Evolutionary conservation across 2,888 invertebrate species (phyloP), one percentile per base, ranked within the genome.

Genomic region (Drosophila sordidula): DNA sequence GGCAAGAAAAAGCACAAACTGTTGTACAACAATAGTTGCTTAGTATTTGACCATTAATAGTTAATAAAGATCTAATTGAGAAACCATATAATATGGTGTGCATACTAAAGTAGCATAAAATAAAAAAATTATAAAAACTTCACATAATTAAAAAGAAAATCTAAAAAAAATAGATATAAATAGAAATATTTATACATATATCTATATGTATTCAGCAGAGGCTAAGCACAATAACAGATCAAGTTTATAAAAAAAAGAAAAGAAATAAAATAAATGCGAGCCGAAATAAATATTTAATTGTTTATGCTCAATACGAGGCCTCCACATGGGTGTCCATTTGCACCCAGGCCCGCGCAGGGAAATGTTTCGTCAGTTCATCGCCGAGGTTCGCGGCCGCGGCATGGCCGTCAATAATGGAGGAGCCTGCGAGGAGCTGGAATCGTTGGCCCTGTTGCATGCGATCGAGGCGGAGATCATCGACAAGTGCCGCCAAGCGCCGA

Each of bases 1-100:
- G 16, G 0, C 0, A 26, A 45, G 9, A 44, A 5, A 22, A 51
- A 12, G 12, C 34, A 34, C 34, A 9, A 52, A 54, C 59, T 70
- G 56, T 76, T 76, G 70, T 74, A 54, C 29, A 44, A 70, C 57
- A 70, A 76, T 50, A 74, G 71, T 74, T 74, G 72, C 59, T 45
- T 54, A 54, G 44, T 49, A 63, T 69, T 75, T 52, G 44, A 32
- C 18, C 38, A 61, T 45, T 56, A 22, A 52, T 26, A 64, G 36
- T 54, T 56, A 52, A 39, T 47, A 54, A 66, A 29, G 54, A 55
- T 36, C 36, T 39, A 52, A 44, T 49, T 47, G 25, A 38, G 39
- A 52, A 57, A 18, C 39, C 45, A 65, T 52, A 18, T 26, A 26
- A 63, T 62, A 44, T 62, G 63, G 47, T 14, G 18, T 50, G 76